These are phyloP conservation scores for Dichetophora obliterata DNA, from an alignment of 2,888 invertebrate species.

Conservation along the genomic window DNA sequence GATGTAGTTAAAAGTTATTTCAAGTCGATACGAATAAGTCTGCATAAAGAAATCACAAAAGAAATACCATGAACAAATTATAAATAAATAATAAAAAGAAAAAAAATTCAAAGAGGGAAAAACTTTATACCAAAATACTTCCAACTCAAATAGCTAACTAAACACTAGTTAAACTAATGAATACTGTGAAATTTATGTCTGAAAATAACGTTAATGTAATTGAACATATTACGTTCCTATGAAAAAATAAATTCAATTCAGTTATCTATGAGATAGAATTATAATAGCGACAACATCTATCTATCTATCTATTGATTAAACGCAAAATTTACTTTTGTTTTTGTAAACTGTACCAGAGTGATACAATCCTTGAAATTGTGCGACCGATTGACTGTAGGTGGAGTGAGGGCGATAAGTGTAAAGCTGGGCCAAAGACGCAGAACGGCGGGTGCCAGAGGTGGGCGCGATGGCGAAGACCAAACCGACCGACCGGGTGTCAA, in stretches of 20 bases:
- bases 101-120: neutral
- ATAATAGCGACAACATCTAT: neutral
- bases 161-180: neutral
- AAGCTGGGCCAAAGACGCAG: neutral
- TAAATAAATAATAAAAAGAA: neutral
- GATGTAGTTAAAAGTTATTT: constrained; percentile 6
- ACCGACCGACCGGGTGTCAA: neutral
- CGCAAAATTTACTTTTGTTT: constrained; percentile 49
- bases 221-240: too few relatives aligned
- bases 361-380: constrained; percentile 45
- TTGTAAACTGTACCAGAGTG: constrained; percentile 65
- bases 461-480: constrained; percentile 28
- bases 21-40: constrained; percentile 4
- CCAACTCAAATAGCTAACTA: neutral
- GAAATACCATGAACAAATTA: neutral
- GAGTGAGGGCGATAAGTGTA: neutral
- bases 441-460: constrained; percentile 1
- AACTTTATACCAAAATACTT: neutral
- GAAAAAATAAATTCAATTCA: neutral
- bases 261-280: neutral
- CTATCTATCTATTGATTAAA: constrained; percentile 41
- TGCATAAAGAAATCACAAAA: neutral
- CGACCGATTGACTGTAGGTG: constrained; percentile 27
- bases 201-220: neutral
- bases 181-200: constrained; percentile 18